A percentile compares a stretch with the other conserved stretches of the same genome.
phyloP scores from a whole-genome alignment of 2,797 vertebrate genomes.

The Australoheros facetus region DNA sequence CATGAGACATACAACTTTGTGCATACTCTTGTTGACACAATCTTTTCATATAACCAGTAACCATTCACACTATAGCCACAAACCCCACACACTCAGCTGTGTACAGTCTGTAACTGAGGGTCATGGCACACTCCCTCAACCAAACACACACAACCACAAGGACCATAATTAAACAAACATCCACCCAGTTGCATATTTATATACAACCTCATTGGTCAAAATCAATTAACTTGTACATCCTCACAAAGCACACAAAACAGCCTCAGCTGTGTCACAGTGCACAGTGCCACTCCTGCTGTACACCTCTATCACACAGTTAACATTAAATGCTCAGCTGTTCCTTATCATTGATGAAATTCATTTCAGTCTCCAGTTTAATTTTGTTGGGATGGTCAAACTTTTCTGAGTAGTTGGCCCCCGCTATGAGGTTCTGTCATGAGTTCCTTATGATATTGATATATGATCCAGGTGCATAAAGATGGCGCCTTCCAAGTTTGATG shows the following conservation, averaged over 20 bases:
- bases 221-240: constrained; percentile 65
- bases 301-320: constrained; percentile 6
- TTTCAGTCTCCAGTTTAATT: constrained; percentile 36
- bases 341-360: constrained; percentile 32
- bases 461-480: constrained; percentile 61
- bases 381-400: constrained; percentile 30
- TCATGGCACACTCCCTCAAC: constrained; percentile 64
- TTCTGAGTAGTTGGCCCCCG: constrained; percentile 43
- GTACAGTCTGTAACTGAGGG: constrained; percentile 61
- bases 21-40: constrained; percentile 48
- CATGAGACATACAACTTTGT: constrained; percentile 33
- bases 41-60: constrained; percentile 45
- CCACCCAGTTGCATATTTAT: constrained; percentile 66
- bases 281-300: constrained; percentile 13
- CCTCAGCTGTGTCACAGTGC: constrained; percentile 22
- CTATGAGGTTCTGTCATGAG: constrained; percentile 32
- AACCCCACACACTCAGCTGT: constrained; percentile 56
- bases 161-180: constrained; percentile 77
- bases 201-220: constrained; percentile 71
- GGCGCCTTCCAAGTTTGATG: constrained; percentile 50
- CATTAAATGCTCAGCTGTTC: constrained; percentile 17
- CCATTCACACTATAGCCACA: constrained; percentile 53
- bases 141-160: constrained; percentile 73
- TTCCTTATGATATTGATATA: constrained; percentile 56
- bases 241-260: constrained; percentile 17